Evolutionary conservation across 2,888 invertebrate genomes (phyloP).

Genomic region (Agonopterix alstromeriana): DNA sequence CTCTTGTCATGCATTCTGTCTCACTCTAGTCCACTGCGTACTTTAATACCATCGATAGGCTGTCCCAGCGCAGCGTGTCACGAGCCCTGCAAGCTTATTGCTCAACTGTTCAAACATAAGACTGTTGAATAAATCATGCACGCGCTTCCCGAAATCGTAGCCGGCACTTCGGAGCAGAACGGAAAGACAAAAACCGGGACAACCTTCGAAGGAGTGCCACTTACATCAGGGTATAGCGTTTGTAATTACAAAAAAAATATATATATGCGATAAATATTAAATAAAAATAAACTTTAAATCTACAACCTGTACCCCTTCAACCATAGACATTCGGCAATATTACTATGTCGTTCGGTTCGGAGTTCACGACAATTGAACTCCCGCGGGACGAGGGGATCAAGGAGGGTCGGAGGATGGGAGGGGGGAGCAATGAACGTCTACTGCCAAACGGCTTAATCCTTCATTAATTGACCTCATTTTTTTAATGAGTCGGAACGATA

Average conservation of each 20-base stretch:
- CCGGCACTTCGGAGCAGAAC: constrained; percentile 56
- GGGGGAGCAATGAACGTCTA: constrained; percentile 57
- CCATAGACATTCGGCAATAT: constrained; percentile 68
- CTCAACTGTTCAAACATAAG: constrained; percentile 48
- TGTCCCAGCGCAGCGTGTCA: constrained; percentile 59
- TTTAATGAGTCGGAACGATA: constrained; percentile 42
- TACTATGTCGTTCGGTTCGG: constrained; percentile 54
- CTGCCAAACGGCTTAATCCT: constrained; percentile 47
- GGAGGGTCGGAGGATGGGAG: constrained; percentile 19
- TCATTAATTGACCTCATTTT: constrained; percentile 68
- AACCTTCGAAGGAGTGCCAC: constrained; percentile 76
- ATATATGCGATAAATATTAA: constrained; percentile 71
- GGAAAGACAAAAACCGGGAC: constrained; percentile 78
- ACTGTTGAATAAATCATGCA: constrained; percentile 52
- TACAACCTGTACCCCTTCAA: constrained; percentile 74
- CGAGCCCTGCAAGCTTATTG: constrained; percentile 59
- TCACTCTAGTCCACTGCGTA: constrained; percentile 41
- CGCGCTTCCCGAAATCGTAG: constrained; percentile 51
- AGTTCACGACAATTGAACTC: constrained; percentile 69
- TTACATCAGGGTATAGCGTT: constrained; percentile 63
- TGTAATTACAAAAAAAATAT: constrained; percentile 45
- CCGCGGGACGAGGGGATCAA: constrained; percentile 29
- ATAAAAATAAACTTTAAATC: constrained; percentile 63
- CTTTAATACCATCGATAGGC: constrained; percentile 49
- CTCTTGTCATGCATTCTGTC: constrained; percentile 43